phyloP scores from a whole-genome alignment of 2,113 vertebrate species.

The Corynorhinus townsendii region DNA sequence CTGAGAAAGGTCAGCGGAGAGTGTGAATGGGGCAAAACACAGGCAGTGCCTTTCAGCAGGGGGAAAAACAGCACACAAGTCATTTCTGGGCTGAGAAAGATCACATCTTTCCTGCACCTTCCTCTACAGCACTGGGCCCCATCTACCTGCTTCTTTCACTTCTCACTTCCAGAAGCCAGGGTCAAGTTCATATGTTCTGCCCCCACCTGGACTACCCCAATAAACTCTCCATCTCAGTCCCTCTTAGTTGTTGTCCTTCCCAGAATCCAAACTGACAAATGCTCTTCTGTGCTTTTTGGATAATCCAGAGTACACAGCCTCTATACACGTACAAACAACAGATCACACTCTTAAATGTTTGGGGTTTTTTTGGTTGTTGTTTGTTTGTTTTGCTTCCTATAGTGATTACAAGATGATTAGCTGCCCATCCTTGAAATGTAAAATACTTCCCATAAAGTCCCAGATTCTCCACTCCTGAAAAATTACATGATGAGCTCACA shows the following conservation, averaged over 20 bases:
- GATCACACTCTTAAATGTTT: neutral
- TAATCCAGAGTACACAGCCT: neutral
- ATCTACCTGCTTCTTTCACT: neutral
- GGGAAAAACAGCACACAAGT: neutral
- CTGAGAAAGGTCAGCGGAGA: neutral
- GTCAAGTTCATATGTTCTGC: neutral
- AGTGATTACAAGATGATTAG: neutral
- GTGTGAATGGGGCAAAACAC: neutral
- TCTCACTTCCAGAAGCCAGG: neutral
- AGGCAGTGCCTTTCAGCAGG: rapidly evolving
- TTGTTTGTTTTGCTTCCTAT: neutral
- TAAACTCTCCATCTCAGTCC: neutral
- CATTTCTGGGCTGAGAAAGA: neutral
- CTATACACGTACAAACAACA: neutral
- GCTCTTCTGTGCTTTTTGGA: neutral
- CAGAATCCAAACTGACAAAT: neutral
- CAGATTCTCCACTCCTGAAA: neutral
- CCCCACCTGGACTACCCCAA: neutral
- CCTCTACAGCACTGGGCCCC: rapidly evolving
- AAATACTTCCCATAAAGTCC: neutral
- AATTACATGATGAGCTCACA: neutral
- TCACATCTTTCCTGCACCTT: neutral
- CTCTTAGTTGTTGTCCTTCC: neutral
- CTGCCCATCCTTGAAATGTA: neutral
- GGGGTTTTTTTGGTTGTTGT: neutral